phyloP scores from a whole-genome alignment of 2,797 vertebrate species.

The Jordanella pulchra region DNA sequence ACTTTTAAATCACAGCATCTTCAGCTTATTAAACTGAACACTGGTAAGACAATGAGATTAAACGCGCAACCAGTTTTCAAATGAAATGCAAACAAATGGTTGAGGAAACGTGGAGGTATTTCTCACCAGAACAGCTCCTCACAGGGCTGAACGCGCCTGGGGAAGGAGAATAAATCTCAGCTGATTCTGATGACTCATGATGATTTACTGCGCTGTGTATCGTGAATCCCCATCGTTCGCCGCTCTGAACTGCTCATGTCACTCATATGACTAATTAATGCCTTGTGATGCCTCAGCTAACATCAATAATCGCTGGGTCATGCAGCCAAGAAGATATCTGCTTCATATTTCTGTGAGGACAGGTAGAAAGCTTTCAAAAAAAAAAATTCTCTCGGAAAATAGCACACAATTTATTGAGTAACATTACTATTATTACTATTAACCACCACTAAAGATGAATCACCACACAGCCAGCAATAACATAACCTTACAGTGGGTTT shows the following conservation, averaged over 20 bases:
- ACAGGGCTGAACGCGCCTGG: not conserved
- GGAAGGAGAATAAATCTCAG: constrained; percentile 4
- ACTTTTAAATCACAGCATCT: not conserved
- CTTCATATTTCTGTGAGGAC: not conserved
- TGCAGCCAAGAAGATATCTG: constrained; percentile 7
- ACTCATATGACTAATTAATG: constrained; percentile 14
- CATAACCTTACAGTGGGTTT: constrained; percentile 17
- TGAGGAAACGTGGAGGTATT: constrained; percentile 9
- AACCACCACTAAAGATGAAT: constrained; percentile 31
- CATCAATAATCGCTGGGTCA: not conserved
- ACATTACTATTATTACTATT: constrained; percentile 19
- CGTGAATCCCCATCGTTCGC: constrained; percentile 2
- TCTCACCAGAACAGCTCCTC: not conserved
- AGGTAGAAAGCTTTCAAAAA: not conserved
- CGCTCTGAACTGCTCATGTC: constrained; percentile 12
- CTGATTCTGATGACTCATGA: constrained; percentile 14
- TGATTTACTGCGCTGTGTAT: constrained; percentile 7
- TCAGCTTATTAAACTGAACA: not conserved
- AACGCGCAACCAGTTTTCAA: not conserved
- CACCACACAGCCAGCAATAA: constrained; percentile 33
- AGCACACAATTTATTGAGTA: constrained; percentile 22
- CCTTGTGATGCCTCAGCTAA: constrained; percentile 1
- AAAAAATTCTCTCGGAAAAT: not conserved
- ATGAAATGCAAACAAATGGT: constrained; percentile 11
- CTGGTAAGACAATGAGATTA: not conserved